Percentiles rank a stretch among this genome's conserved stretches.
These are phyloP conservation scores for Drosophila fuyamai DNA, from an alignment of 1,140 invertebrate genomes.

Conservation along the genomic window DNA sequence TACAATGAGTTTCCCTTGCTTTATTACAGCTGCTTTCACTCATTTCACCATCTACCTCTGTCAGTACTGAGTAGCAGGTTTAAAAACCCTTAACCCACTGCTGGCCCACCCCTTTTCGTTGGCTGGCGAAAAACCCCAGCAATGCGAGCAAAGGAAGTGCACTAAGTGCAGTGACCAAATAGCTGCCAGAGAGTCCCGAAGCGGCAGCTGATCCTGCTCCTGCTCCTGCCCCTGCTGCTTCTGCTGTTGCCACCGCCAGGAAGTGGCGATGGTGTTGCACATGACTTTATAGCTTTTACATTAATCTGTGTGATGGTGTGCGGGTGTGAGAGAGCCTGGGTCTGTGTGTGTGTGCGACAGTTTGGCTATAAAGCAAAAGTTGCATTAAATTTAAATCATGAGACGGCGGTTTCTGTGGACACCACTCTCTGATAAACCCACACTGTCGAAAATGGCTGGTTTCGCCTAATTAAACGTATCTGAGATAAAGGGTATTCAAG, in stretches of 20 bases:
- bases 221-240: slow-evolving; percentile 21
- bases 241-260: slow-evolving; percentile 42
- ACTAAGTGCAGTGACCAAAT: slow-evolving; percentile 80
- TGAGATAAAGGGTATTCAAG: no score
- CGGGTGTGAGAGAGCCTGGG: not conserved
- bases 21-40: not conserved
- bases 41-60: not conserved
- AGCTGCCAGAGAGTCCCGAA: slow-evolving; percentile 56
- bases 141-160: slow-evolving; percentile 70
- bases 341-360: slow-evolving; percentile 35
- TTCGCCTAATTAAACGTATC: not conserved
- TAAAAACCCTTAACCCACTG: slow-evolving; percentile 30
- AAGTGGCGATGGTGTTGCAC: slow-evolving; percentile 69
- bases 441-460: slow-evolving; percentile 15
- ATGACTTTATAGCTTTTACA: slow-evolving; percentile 75
- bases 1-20: not conserved
- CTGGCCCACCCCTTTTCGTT: slow-evolving; percentile 16
- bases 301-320: slow-evolving; percentile 29
- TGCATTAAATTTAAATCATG: slow-evolving; percentile 78
- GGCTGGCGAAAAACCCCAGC: slow-evolving; percentile 55
- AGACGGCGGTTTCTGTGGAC: slow-evolving; percentile 63
- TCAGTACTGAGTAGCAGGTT: slow-evolving; percentile 15
- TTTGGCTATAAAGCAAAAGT: slow-evolving; percentile 66
- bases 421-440: slow-evolving; percentile 19
- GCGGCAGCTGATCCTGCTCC: slow-evolving; percentile 21